A percentile compares a stretch with the other conserved stretches of the same genome.
Evolutionary conservation across 2,113 vertebrate species (phyloP).

Genomic region (Nerophis ophidion): DNA sequence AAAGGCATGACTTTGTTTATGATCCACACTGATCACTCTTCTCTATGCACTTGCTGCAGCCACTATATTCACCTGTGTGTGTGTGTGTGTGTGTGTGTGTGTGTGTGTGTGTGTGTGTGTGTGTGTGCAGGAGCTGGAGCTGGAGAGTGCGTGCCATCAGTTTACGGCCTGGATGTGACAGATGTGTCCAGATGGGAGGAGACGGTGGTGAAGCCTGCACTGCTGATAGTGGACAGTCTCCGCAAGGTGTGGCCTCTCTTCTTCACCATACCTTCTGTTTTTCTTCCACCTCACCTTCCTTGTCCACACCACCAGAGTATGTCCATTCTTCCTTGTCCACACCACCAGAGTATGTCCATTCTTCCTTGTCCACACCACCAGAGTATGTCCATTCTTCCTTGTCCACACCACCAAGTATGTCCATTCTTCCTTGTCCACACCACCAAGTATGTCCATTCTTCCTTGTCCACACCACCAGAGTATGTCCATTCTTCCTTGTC

Average conservation of each 20-base stretch:
- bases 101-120: slow-evolving; percentile 7
- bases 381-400: neutral
- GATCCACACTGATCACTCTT: too few relatives aligned
- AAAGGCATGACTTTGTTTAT: too few relatives aligned
- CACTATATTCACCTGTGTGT: too few relatives aligned
- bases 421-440: neutral
- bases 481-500: neutral
- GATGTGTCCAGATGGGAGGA: slow-evolving; percentile 83
- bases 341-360: neutral
- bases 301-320: neutral
- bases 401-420: neutral
- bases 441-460: neutral
- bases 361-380: neutral
- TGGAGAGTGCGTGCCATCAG: slow-evolving; percentile 76
- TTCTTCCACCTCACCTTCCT: neutral
- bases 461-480: neutral
- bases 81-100: neutral
- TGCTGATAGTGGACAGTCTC: slow-evolving; percentile 84
- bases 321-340: neutral
- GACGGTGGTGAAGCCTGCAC: slow-evolving; percentile 80
- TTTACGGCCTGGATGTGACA: slow-evolving; percentile 87
- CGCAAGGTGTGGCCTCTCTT: slow-evolving; percentile 75
- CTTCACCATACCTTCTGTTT: neutral
- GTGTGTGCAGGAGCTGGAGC: slow-evolving; percentile 65
- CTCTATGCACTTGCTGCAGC: too few relatives aligned